Evolutionary conservation across 2,888 invertebrate genomes (phyloP).

Genomic region (Patella pellucida): DNA sequence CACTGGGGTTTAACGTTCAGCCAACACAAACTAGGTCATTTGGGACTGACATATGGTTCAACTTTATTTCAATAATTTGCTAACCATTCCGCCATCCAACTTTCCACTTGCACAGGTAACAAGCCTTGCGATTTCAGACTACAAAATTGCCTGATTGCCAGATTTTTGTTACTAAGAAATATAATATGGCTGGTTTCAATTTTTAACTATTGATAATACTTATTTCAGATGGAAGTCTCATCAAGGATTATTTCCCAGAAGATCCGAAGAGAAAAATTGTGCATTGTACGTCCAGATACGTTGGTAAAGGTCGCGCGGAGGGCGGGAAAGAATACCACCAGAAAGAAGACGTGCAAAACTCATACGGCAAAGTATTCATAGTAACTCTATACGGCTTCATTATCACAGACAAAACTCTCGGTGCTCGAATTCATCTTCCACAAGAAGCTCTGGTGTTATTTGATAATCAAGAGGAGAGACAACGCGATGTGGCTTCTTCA

Average conservation of each 20-base stretch:
- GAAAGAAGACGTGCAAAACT: constrained; percentile 42
- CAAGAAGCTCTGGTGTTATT: constrained; percentile 54
- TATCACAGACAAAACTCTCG: constrained; percentile 62
- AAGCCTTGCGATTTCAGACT: no score
- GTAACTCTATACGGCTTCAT: constrained; percentile 61
- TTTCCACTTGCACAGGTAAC: no score
- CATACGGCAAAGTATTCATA: constrained; percentile 52
- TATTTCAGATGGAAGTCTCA: constrained; percentile 10
- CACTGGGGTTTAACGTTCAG: no score
- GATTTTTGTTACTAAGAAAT: no score
- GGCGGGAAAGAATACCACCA: constrained; percentile 50
- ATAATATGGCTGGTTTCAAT: no score
- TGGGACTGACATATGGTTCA: no score
- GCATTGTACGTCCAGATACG: constrained; percentile 66
- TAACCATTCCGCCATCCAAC: no score
- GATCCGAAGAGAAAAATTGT: constrained; percentile 32
- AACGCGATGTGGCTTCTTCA: constrained; percentile 27
- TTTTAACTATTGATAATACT: neutral
- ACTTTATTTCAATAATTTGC: no score
- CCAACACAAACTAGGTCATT: no score
- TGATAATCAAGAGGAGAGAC: constrained; percentile 51
- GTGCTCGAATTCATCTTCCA: constrained; percentile 63
- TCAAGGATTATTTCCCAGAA: constrained; percentile 22
- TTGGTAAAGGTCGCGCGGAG: constrained; percentile 46
- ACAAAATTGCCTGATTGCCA: no score